Conservation (phyloP, 1,140 invertebrate species). For the Pachyrhynchus sulphureomaculatus region DNA sequence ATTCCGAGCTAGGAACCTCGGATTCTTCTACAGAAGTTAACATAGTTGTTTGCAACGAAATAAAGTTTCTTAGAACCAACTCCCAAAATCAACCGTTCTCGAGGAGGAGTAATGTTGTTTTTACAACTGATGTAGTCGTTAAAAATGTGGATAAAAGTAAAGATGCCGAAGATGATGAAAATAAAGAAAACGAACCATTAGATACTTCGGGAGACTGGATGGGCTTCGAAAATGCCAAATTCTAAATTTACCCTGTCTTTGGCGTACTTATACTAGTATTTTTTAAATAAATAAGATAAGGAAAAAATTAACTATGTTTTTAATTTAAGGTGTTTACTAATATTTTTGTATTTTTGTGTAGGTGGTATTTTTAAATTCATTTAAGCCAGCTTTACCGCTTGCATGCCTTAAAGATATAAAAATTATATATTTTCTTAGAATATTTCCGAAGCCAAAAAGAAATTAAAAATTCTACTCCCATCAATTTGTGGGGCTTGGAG, state of each 20-base stretch:
- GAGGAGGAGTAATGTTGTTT: conserved; percentile 1
- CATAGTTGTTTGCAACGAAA: conserved; percentile 34
- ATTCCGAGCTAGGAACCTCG: neutral
- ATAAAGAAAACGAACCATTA: conserved; percentile 31
- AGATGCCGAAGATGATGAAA: conserved; percentile 5
- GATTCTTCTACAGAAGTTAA: conserved; percentile 28
- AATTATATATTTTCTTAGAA: too few relatives aligned
- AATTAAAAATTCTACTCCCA: too few relatives aligned
- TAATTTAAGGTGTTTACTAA: neutral
- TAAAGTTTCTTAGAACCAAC: conserved; percentile 34
- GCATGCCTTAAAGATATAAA: too few relatives aligned
- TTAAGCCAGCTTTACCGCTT: too few relatives aligned
- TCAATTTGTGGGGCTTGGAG: too few relatives aligned
- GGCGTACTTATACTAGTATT: too few relatives aligned
- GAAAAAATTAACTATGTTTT: too few relatives aligned
- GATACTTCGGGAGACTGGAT: conserved; percentile 48
- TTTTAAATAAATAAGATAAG: too few relatives aligned
- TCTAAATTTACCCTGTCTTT: conserved; percentile 41
- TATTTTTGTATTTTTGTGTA: conserved; percentile 4
- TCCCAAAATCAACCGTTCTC: neutral
- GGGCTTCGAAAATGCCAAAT: conserved; percentile 47
- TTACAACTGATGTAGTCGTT: conserved; percentile 21
- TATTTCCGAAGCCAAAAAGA: too few relatives aligned
- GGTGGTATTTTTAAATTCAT: conserved; percentile 23
- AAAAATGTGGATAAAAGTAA: conserved; percentile 2